Percentiles rank a stretch among this genome's conserved stretches.
phyloP scores from a whole-genome alignment of 2,888 invertebrate genomes.

The Actias luna region DNA sequence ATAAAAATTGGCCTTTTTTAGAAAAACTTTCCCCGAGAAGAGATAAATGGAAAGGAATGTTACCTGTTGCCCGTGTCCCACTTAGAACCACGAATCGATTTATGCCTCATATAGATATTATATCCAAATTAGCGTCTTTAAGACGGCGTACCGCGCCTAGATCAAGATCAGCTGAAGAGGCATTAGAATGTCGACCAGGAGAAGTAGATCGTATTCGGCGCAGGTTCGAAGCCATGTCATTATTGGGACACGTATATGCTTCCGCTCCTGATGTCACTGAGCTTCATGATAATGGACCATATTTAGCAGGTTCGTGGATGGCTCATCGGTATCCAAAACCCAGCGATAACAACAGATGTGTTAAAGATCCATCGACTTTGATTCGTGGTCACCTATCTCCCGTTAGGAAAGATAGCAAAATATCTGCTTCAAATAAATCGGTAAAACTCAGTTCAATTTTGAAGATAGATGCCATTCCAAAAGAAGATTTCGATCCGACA shows the following conservation, averaged over 20 bases:
- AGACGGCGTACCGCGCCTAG: conserved; percentile 72
- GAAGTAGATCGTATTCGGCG: conserved; percentile 88
- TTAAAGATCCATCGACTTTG: conserved; percentile 67
- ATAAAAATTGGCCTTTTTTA: conserved; percentile 72
- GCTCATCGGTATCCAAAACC: conserved; percentile 89
- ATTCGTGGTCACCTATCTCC: conserved; percentile 59
- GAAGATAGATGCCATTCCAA: conserved; percentile 80
- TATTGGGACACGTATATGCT: conserved; percentile 89
- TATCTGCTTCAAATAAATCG: conserved; percentile 56
- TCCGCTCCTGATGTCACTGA: conserved; percentile 91
- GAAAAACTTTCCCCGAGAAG: conserved; percentile 56
- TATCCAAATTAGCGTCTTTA: conserved; percentile 90
- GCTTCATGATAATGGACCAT: conserved; percentile 88
- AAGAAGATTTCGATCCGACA: conserved; percentile 87
- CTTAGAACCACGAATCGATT: conserved; percentile 86
- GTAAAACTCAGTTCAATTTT: conserved; percentile 74
- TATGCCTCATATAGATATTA: conserved; percentile 95
- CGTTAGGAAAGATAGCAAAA: conserved; percentile 70
- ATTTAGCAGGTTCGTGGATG: conserved; percentile 89
- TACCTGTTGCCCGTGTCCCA: conserved; percentile 85
- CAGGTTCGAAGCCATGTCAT: conserved; percentile 87
- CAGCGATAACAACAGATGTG: conserved; percentile 85
- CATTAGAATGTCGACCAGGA: conserved; percentile 80
- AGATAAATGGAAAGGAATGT: conserved; percentile 63
- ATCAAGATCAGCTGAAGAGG: conserved; percentile 75